phyloP scores from a whole-genome alignment of 2,888 invertebrate genomes.

The Megaustenia siamemsis region DNA sequence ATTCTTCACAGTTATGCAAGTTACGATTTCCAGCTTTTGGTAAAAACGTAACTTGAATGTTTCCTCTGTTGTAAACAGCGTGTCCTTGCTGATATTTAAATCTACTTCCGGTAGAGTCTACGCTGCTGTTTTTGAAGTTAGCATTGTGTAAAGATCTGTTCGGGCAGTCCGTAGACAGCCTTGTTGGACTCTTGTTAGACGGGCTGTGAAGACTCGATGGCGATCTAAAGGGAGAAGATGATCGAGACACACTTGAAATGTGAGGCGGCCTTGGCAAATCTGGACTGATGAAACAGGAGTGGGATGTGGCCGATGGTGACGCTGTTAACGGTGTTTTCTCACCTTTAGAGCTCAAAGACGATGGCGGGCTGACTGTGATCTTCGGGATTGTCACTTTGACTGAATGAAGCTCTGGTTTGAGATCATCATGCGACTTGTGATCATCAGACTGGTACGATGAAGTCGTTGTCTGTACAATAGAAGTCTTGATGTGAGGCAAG shows the following conservation, averaged over 20 bases:
- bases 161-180: neutral
- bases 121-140: neutral
- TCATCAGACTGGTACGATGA: neutral
- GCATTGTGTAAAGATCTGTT: neutral
- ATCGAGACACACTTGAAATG: neutral
- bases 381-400: neutral
- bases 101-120: neutral
- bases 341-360: neutral
- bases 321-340: neutral
- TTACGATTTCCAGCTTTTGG: neutral
- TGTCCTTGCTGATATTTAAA: neutral
- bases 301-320: constrained; percentile 1
- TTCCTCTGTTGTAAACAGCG: neutral
- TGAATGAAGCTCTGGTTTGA: neutral
- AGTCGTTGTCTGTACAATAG: neutral
- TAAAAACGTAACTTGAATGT: neutral
- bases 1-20: neutral
- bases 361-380: constrained; percentile 40
- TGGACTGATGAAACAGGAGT: constrained; percentile 40
- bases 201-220: constrained; percentile 39
- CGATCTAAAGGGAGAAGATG: constrained; percentile 37
- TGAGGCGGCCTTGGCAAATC: constrained; percentile 27
- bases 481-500: neutral
- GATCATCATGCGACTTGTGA: neutral
- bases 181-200: constrained; percentile 14